Conservation (phyloP, 2,888 invertebrate species). For the Hirtodrosophila histrioides region DNA sequence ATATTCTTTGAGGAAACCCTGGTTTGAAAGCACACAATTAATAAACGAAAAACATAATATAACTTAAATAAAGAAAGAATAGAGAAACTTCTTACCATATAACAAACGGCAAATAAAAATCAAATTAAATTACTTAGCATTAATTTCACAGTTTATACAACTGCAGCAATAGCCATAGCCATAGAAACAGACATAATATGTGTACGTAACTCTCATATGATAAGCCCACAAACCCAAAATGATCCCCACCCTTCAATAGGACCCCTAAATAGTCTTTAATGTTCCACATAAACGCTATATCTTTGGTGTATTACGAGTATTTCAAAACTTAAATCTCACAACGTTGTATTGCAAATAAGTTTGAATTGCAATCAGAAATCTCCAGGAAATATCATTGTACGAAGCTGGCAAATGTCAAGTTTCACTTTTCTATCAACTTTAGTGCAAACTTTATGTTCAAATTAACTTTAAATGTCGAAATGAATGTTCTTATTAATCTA, state of each 20-base stretch:
- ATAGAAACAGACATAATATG: slow-evolving; percentile 33
- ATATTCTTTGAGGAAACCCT: slow-evolving; percentile 31
- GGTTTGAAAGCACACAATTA: slow-evolving; percentile 67
- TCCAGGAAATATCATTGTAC: slow-evolving; percentile 43
- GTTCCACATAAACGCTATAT: slow-evolving; percentile 60
- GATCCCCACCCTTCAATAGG: slow-evolving; percentile 13
- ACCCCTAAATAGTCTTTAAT: slow-evolving; percentile 63
- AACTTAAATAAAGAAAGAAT: slow-evolving; percentile 43
- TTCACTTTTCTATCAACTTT: slow-evolving; percentile 66
- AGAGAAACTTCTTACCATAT: slow-evolving; percentile 45
- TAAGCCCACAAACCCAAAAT: slow-evolving; percentile 23
- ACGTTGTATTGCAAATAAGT: slow-evolving; percentile 10
- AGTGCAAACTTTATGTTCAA: slow-evolving; percentile 79
- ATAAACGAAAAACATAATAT: slow-evolving; percentile 30
- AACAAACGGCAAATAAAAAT: slow-evolving; percentile 42
- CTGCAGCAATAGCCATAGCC: slow-evolving; percentile 61
- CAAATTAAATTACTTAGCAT: slow-evolving; percentile 46
- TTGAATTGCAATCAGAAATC: slow-evolving; percentile 13
- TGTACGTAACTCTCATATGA: slow-evolving; percentile 55
- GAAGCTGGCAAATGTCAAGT: slow-evolving; percentile 26
- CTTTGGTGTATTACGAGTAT: slow-evolving; percentile 49
- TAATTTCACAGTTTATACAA: slow-evolving; percentile 52
- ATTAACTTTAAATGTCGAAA: slow-evolving; percentile 78
- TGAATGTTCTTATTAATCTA: slow-evolving; percentile 77
- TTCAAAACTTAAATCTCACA: slow-evolving; percentile 20